These are phyloP conservation scores for Diplogasteroides magnus DNA, from an alignment of 1,140 invertebrate species.

Conservation along the genomic window DNA sequence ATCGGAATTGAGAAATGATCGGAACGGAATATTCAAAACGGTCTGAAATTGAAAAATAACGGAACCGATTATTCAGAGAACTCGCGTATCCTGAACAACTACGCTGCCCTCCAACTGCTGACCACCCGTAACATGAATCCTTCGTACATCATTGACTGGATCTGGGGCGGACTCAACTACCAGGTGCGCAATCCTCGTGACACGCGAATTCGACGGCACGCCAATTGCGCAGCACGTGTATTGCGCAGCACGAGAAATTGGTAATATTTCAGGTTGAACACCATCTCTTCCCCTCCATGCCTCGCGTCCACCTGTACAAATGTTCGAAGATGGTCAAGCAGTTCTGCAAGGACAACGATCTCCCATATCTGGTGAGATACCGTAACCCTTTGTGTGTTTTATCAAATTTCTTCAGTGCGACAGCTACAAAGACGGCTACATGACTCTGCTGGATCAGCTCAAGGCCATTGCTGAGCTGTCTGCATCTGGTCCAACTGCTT, in stretches of 20 bases:
- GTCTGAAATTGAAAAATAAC: background rate
- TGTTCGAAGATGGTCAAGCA: constrained; percentile 38
- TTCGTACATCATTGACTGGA: constrained; percentile 51
- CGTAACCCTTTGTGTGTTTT: background rate
- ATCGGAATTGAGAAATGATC: background rate
- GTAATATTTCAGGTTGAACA: constrained; percentile 54
- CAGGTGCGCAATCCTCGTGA: too few species aligned
- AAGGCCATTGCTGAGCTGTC: too few species aligned
- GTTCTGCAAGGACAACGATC: constrained; percentile 46
- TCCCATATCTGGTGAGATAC: constrained; percentile 40
- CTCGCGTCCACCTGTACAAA: constrained; percentile 43
- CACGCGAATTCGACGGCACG: too few species aligned
- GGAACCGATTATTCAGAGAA: constrained; percentile 31
- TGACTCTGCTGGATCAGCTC: too few species aligned
- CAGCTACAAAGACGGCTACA: too few species aligned
- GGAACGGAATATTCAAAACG: constrained; percentile 22
- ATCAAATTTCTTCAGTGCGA: too few species aligned
- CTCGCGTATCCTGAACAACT: constrained; percentile 51
- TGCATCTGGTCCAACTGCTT: too few species aligned
- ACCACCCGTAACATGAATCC: constrained; percentile 55
- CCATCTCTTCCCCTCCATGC: constrained; percentile 56
- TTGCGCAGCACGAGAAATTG: too few species aligned
- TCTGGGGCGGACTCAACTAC: constrained; percentile 56
- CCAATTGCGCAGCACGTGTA: too few species aligned
- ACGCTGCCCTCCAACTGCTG: constrained; percentile 52